A percentile compares a stretch with the other conserved stretches of the same genome.
Evolutionary conservation across 2,888 invertebrate species (phyloP).

Genomic region (Macrophya alboannulata): DNA sequence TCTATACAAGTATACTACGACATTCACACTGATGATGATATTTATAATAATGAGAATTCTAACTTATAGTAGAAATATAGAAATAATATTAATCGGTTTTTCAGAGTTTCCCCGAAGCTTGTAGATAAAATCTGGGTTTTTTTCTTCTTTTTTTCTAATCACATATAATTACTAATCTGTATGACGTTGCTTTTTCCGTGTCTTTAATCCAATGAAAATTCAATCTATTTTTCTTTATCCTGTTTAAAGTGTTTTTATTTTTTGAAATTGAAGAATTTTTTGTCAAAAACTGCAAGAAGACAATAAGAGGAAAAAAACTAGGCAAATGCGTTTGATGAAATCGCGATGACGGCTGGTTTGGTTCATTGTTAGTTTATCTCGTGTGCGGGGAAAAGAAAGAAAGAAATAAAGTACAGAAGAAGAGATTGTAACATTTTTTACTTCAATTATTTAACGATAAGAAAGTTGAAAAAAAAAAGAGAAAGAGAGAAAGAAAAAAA

Average conservation of each 20-base stretch:
- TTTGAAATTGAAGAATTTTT: background rate
- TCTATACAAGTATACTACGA: background rate
- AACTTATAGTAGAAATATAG: background rate
- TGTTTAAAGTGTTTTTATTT: background rate
- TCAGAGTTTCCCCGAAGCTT: background rate
- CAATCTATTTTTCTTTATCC: background rate
- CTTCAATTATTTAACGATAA: background rate
- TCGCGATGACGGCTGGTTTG: background rate
- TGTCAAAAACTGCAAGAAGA: background rate
- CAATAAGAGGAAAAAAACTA: background rate
- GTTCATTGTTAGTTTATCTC: background rate
- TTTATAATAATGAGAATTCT: background rate
- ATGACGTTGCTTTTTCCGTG: background rate
- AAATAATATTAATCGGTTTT: background rate
- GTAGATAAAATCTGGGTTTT: background rate
- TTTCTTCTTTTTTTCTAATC: background rate
- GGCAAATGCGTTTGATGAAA: background rate
- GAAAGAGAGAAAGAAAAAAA: background rate
- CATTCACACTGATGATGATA: background rate
- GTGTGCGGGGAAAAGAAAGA: background rate
- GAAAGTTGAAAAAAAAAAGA: background rate
- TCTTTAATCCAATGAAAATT: background rate
- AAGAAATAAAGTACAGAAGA: no score
- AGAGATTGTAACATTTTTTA: slow-evolving; percentile 9
- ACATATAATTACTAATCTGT: background rate